These are phyloP conservation scores for Choreutis nemorana DNA, from an alignment of 2,888 invertebrate species.

Conservation along the genomic window DNA sequence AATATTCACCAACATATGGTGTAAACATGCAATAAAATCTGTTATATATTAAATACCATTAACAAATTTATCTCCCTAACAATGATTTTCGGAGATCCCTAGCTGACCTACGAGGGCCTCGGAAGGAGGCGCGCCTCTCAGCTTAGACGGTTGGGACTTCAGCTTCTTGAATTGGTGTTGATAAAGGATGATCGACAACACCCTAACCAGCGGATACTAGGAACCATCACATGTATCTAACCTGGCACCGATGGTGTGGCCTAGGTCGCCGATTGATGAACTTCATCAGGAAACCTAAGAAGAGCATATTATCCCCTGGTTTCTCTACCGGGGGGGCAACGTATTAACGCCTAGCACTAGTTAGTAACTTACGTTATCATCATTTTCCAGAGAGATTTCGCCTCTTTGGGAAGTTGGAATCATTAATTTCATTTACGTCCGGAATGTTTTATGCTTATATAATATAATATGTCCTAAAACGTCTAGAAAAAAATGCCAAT, in stretches of 20 bases:
- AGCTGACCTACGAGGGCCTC: background rate
- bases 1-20: slow-evolving; percentile 7
- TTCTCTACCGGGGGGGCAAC: slow-evolving; percentile 1
- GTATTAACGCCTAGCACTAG: background rate
- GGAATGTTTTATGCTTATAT: too few species aligned
- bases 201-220: slow-evolving; percentile 5
- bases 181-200: slow-evolving; percentile 4
- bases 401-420: too few species aligned
- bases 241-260: slow-evolving; percentile 6
- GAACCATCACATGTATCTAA: slow-evolving; percentile 1
- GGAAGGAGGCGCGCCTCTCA: too few species aligned
- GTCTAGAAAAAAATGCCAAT: too few species aligned
- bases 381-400: too few species aligned
- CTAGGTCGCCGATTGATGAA: slow-evolving; percentile 4
- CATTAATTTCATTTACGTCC: too few species aligned
- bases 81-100: slow-evolving; percentile 1
- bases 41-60: slow-evolving; percentile 8
- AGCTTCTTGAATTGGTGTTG: slow-evolving; percentile 1
- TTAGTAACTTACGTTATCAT: background rate
- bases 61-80: slow-evolving; percentile 1
- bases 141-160: too few species aligned
- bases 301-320: slow-evolving; percentile 4
- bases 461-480: too few species aligned
- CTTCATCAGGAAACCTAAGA: slow-evolving; percentile 3
- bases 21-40: slow-evolving; percentile 6